A percentile compares a stretch with the other conserved stretches of the same genome.
phyloP scores from a whole-genome alignment of 2,888 invertebrate genomes.

The Pyrochroa serraticornis region DNA sequence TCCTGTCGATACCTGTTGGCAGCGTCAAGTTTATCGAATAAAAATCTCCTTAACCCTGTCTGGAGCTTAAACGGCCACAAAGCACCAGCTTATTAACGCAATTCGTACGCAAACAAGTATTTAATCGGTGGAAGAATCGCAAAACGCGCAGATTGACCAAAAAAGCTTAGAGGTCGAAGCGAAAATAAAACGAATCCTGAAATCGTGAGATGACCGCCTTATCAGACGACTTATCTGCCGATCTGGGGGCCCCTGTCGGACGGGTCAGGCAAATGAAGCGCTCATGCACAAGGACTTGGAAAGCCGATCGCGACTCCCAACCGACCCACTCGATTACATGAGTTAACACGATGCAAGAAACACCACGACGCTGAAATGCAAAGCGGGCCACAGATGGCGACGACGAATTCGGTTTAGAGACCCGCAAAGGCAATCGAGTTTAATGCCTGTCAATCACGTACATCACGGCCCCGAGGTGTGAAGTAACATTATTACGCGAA shows the following conservation, averaged over 20 bases:
- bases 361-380: no score
- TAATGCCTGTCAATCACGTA: constrained; percentile 27
- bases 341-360: not conserved
- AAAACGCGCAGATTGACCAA: constrained; percentile 28
- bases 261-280: constrained; percentile 36
- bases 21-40: no score
- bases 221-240: constrained; percentile 42
- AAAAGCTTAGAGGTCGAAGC: constrained; percentile 33
- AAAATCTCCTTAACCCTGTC: not conserved
- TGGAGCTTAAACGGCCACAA: constrained; percentile 14
- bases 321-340: not conserved
- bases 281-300: constrained; percentile 31
- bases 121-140: constrained; percentile 38
- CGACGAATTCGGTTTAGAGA: constrained; percentile 2
- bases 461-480: constrained; percentile 20
- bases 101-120: constrained; percentile 31
- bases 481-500: constrained; percentile 22
- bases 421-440: constrained; percentile 21
- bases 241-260: constrained; percentile 34
- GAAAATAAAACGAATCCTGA: constrained; percentile 37
- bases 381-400: no score
- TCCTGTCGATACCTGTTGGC: no score
- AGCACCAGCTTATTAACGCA: constrained; percentile 16
- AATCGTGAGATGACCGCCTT: constrained; percentile 46
- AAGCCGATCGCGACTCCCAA: constrained; percentile 4